phyloP scores from a whole-genome alignment of 1,140 invertebrate genomes.

The Coenobita brevimanus region DNA sequence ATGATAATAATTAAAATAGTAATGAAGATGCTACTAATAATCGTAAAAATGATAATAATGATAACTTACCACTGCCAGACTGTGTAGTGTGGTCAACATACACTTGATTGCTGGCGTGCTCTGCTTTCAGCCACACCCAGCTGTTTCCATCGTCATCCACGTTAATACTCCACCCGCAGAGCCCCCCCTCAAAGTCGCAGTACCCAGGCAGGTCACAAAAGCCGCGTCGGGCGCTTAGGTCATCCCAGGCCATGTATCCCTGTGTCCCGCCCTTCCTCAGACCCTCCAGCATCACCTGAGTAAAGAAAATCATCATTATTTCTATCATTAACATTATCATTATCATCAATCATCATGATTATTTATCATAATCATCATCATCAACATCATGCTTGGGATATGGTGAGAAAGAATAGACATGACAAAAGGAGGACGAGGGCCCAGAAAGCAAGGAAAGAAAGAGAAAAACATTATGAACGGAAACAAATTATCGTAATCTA shows the following conservation, averaged over 20 bases:
- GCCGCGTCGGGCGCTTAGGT: slow-evolving; percentile 33
- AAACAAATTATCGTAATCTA: not conserved
- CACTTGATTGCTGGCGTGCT: slow-evolving; percentile 37
- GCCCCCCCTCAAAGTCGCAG: slow-evolving; percentile 48
- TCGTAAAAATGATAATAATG: no score
- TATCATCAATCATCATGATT: no score
- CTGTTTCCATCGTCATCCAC: slow-evolving; percentile 13
- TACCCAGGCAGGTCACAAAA: slow-evolving; percentile 34
- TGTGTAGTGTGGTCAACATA: slow-evolving; percentile 34
- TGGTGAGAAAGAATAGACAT: no score
- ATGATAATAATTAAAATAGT: no score
- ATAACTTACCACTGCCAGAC: slow-evolving; percentile 13
- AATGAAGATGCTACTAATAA: no score
- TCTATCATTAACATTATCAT: no score
- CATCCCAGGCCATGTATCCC: slow-evolving; percentile 52
- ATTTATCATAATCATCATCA: no score
- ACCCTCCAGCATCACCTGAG: slow-evolving; percentile 46
- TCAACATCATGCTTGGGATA: no score
- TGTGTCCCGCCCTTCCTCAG: not conserved
- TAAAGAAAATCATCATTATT: no score
- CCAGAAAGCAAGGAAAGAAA: no score
- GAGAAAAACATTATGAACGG: no score
- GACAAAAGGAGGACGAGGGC: no score
- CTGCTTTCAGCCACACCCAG: slow-evolving; percentile 50
- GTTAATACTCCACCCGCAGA: slow-evolving; percentile 29